Evolutionary conservation across 2,113 vertebrate species (phyloP), one percentile per base, ranked within the genome.

Genomic region (Oophaga pumilio): DNA sequence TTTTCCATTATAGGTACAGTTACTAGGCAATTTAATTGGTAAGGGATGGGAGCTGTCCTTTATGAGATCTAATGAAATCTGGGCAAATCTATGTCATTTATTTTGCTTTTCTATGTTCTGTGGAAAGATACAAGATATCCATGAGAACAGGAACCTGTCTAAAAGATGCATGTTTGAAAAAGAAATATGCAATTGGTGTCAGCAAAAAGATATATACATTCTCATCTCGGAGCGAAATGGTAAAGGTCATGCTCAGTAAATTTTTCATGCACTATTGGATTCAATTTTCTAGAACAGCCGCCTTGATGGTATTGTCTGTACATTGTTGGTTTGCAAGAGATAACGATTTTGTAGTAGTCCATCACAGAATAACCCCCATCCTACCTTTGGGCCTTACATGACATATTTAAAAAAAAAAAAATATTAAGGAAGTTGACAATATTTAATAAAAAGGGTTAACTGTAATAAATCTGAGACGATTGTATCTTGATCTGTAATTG

Each of bases 1-100:
- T 87, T n/a, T 43, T 82, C 78, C 78, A 76, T 57, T n/a, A 26
- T 62, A n/a, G 87, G 87, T 60, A 77, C 26, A 14, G 18, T 14
- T 83, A 71, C 87, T 84, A 76, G 81, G 81, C 73, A 50, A 84
- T 84, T 84, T 77, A 88, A 88, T 88, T 88, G 69, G 71, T 14
- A 1, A 43, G 81, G 60, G 87, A 84, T 43, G 17, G 28, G 49
- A 66, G 57, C 52, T 73, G 64, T 77, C 81, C 71, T 68, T 84
- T 77, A 83, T 57, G n/a, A 76, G 77, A 76, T 60, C 59, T 83
- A 60, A 88, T 88, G 76, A 88, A 24, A 66, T 69, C 22, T 64
- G 49, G n/a, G 22, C 33, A 84, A 57, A 57, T 84, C 73, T 33
- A 49, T 64, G 43, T 83, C 12, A 11, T 86, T 43, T 28, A 56